A percentile compares a stretch with the other conserved stretches of the same genome.
These are phyloP conservation scores for Trinorchestia longiramus DNA, from an alignment of 1,140 invertebrate genomes.

Conservation along the genomic window DNA sequence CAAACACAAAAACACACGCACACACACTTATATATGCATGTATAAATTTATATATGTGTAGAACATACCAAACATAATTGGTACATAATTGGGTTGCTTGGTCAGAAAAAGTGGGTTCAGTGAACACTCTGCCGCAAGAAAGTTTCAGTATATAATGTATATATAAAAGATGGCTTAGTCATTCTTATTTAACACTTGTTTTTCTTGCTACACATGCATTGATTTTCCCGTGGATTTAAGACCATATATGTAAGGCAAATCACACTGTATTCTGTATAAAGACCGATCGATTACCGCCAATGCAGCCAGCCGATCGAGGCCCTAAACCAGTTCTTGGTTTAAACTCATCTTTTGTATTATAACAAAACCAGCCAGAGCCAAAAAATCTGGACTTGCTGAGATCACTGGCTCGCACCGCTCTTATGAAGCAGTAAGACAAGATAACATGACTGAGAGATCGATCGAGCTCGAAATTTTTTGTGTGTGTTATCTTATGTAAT, in stretches of 20 bases:
- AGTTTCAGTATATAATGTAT: too few species aligned
- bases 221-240: not conserved
- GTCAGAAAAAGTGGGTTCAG: not conserved
- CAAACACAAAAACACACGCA: too few species aligned
- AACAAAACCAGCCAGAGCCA: not conserved
- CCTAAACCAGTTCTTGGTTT: not conserved
- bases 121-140: not conserved
- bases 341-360: not conserved
- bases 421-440: not conserved
- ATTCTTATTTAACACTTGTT: not conserved
- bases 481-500: not conserved
- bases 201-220: not conserved
- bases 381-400: not conserved
- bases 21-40: too few species aligned
- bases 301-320: not conserved
- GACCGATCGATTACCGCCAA: not conserved
- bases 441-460: not conserved
- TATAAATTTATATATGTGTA: too few species aligned
- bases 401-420: not conserved
- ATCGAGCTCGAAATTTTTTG: not conserved
- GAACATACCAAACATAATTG: too few species aligned
- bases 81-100: not conserved
- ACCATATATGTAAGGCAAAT: not conserved
- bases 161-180: too few species aligned
- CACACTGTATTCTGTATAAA: not conserved